A percentile compares a stretch with the other conserved stretches of the same genome.
These are phyloP conservation scores for Drosophila ohnishii DNA, from an alignment of 1,140 invertebrate species.

Conservation along the genomic window DNA sequence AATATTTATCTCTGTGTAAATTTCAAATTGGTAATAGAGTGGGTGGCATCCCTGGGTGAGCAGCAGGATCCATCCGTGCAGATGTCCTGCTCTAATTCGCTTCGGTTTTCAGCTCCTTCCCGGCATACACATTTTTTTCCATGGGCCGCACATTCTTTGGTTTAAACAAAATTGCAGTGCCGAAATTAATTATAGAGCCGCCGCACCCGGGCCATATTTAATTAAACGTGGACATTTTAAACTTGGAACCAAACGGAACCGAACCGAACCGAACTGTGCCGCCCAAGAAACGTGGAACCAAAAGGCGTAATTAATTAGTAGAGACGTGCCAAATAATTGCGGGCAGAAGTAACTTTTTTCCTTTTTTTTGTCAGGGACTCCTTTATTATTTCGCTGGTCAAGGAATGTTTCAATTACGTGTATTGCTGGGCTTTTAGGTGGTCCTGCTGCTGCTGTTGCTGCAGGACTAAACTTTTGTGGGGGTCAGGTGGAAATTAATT, in stretches of 20 bases:
- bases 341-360: constrained; percentile 73
- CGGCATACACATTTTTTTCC: constrained; percentile 19
- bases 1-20: not conserved
- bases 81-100: constrained; percentile 67
- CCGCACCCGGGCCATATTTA: constrained; percentile 66
- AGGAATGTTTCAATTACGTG: constrained; percentile 79
- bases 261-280: constrained; percentile 13
- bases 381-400: constrained; percentile 70
- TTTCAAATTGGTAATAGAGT: constrained; percentile 11
- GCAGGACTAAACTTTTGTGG: constrained; percentile 45
- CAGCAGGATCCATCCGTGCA: constrained; percentile 43
- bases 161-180: constrained; percentile 78
- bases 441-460: not conserved
- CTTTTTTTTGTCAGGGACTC: constrained; percentile 47
- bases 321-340: constrained; percentile 79
- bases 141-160: constrained; percentile 64
- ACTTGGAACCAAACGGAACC: constrained; percentile 34
- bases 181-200: constrained; percentile 79
- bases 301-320: constrained; percentile 81
- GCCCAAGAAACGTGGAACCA: constrained; percentile 51
- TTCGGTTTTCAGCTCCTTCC: constrained; percentile 32
- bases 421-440: constrained; percentile 43
- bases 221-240: constrained; percentile 79
- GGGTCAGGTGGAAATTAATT: constrained; percentile 76
- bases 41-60: constrained; percentile 6